Evolutionary conservation across 2,888 invertebrate species (phyloP).

Genomic region (Phengaris alcon): DNA sequence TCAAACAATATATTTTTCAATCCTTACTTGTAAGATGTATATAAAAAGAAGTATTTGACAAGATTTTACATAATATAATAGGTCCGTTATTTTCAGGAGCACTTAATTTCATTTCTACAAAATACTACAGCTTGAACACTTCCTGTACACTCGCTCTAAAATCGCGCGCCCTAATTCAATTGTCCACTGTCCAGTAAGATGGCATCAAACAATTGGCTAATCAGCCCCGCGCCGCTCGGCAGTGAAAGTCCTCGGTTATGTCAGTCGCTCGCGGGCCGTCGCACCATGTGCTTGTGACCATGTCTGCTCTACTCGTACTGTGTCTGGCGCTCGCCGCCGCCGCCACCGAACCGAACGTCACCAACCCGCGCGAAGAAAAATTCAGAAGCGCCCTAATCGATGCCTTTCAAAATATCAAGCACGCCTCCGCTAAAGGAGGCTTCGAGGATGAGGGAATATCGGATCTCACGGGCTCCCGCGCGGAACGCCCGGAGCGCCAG

Average conservation of each 20-base stretch:
- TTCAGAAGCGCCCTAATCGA: conserved; percentile 68
- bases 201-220: conserved; percentile 48
- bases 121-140: neutral
- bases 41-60: no score
- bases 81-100: neutral
- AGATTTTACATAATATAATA: neutral
- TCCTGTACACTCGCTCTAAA: neutral
- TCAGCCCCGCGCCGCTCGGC: conserved; percentile 62
- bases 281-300: conserved; percentile 41
- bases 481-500: conserved; percentile 32
- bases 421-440: conserved; percentile 64
- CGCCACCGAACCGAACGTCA: conserved; percentile 43
- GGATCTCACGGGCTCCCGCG: conserved; percentile 62
- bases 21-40: no score
- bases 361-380: conserved; percentile 64
- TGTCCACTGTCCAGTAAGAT: neutral
- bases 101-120: neutral
- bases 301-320: conserved; percentile 55
- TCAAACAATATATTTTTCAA: no score
- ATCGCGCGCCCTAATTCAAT: neutral
- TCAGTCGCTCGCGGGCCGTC: conserved; percentile 12
- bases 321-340: conserved; percentile 53
- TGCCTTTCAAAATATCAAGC: conserved; percentile 72
- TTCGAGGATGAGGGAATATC: conserved; percentile 60
- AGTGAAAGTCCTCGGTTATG: conserved; percentile 39